Evolutionary conservation across 2,797 vertebrate species (phyloP).

Genomic region (Falco biarmicus): DNA sequence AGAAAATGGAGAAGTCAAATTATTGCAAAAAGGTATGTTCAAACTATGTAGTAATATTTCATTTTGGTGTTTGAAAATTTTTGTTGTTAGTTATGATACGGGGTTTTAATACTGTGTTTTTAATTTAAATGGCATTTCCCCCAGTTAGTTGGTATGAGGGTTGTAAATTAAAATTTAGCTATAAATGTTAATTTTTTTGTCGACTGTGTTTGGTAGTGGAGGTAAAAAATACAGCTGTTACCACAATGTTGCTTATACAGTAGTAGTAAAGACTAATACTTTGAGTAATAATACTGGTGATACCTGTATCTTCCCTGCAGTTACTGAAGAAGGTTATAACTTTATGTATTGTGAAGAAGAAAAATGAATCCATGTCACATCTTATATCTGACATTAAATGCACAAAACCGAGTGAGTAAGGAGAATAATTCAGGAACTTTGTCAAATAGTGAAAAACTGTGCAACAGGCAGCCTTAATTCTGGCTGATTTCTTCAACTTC

Average conservation of each 20-base stretch:
- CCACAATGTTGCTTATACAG: not conserved
- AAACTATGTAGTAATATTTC: not conserved
- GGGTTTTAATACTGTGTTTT: not conserved
- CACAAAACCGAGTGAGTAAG: not conserved
- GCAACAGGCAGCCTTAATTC: not conserved
- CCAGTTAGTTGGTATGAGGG: not conserved
- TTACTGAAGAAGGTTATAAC: not conserved
- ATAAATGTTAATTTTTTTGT: not conserved
- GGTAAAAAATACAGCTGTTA: not conserved
- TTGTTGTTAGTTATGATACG: not conserved
- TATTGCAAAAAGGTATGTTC: constrained; percentile 90
- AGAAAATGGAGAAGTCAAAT: constrained; percentile 94
- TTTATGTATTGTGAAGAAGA: not conserved
- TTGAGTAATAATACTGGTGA: not conserved
- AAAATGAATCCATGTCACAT: not conserved
- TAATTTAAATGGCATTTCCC: not conserved
- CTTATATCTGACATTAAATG: not conserved
- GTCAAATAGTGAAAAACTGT: not conserved
- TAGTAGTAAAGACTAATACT: not conserved
- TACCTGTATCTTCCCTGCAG: not conserved
- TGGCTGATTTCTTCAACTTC: not conserved
- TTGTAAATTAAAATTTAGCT: not conserved
- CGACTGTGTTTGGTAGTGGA: not conserved
- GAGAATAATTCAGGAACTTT: not conserved
- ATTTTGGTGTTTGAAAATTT: not conserved